Conservation (phyloP, 2,797 vertebrate species). For the Microcaecilia unicolor region DNA sequence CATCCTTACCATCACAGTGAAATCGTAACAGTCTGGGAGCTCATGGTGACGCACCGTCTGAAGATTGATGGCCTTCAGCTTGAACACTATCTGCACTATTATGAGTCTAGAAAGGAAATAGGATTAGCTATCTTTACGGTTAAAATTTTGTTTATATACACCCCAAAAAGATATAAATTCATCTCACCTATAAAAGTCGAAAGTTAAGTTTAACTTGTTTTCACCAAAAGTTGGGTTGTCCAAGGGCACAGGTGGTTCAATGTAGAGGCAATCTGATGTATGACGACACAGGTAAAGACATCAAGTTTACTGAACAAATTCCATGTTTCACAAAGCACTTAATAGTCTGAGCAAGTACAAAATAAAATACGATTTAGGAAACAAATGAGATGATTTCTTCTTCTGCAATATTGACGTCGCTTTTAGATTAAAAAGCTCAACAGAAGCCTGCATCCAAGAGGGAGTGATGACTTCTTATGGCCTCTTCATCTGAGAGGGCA, state of each 20-base stretch:
- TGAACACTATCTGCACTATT: constrained; percentile 71
- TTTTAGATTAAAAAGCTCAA: no score
- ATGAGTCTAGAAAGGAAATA: constrained; percentile 63
- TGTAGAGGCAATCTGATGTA: constrained; percentile 81
- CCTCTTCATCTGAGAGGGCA: no score
- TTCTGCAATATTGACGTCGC: no score
- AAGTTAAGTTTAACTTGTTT: constrained; percentile 59
- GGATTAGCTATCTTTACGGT: constrained; percentile 4
- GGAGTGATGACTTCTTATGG: no score
- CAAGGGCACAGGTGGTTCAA: constrained; percentile 49
- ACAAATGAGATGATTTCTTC: no score
- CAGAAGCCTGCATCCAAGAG: no score
- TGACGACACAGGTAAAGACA: no score
- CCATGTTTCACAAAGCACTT: no score
- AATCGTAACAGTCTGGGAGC: constrained; percentile 88
- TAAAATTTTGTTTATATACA: neutral
- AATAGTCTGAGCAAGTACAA: no score
- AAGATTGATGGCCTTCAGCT: constrained; percentile 88
- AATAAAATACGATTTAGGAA: no score
- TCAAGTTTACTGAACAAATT: no score
- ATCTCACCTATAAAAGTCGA: constrained; percentile 84
- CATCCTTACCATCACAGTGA: constrained; percentile 67
- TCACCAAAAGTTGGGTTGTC: constrained; percentile 31
- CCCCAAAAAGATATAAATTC: neutral
- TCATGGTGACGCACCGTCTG: constrained; percentile 86